Base-by-base conservation (phyloP, 2,113 vertebrate genomes). In the Chloroceryle aenea region DNA sequence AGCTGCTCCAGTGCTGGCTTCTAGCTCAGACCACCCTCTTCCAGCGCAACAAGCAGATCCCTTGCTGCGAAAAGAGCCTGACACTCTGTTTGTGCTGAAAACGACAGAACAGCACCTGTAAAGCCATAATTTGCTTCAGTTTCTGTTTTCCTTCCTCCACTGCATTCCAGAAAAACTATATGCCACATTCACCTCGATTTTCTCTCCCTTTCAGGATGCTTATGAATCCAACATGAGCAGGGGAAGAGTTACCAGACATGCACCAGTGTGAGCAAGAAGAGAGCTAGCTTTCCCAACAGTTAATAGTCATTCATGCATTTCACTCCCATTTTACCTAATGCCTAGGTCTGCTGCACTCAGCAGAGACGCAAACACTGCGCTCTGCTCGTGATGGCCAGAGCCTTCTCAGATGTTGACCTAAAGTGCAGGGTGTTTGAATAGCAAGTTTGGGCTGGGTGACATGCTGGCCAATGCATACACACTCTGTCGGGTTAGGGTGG, bases 401-500 rank as follows among this genome's bases (percentile, higher is more conserved):
- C 29, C 64, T 69, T 52, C 34, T 67, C 52, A 82, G 72, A 18
- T 36, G 10, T 36, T 78, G 34, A 29, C 90, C 21, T 36, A 20
- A 56, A 21, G 38, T 3, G 3, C 23, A 61, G 59, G 34, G 45
- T 2, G 3, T 36, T 63, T 87, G 12, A 73, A 26, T 7, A 83
- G 75, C 1, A 2, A 30, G 30, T 42, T 50, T 29, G 34, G 29
- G 34, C 23, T 88, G 55, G 55, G 75, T 17, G 52, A 30, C n/a
- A 3, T 23, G 14, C 45, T 76, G 82, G 81, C 71, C 82, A 71
- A 91, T 50, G 32, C n/a, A 42, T 17, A 72, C 40, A 58, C 0
- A 0, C 13, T 53, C 38, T 0, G 0, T n/a, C 27, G 71, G 34
- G 23, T 45, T 45, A 91, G 58, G 25, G 45, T 19, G 23, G 38